Conservation (phyloP, 2,797 vertebrate genomes). For the Scyliorhinus canicula region DNA sequence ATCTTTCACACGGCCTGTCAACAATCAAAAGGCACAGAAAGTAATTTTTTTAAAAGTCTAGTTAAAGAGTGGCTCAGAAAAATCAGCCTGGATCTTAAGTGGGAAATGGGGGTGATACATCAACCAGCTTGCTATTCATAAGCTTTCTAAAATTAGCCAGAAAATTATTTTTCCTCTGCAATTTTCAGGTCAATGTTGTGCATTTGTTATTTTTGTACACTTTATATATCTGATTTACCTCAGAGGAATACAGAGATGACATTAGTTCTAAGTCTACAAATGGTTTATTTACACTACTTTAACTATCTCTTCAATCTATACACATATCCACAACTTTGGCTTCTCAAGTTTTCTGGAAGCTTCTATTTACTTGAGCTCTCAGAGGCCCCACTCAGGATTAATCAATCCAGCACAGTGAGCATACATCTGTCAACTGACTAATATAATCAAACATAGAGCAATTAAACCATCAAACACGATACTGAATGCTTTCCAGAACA, state of each 20-base stretch:
- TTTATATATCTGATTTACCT: too few relatives aligned
- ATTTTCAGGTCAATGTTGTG: not conserved
- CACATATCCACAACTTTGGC: not conserved
- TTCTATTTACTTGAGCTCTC: not conserved
- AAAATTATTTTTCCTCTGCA: not conserved
- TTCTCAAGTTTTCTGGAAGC: not conserved
- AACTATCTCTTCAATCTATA: not conserved
- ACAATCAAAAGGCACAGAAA: not conserved
- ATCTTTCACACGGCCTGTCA: not conserved
- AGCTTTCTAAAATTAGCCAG: not conserved
- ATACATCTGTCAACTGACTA: not conserved
- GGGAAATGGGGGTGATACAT: not conserved
- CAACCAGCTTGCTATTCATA: not conserved
- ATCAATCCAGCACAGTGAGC: not conserved
- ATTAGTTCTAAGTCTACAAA: too few relatives aligned
- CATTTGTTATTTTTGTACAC: too few relatives aligned
- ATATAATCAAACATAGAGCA: not conserved
- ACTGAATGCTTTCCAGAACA: not conserved
- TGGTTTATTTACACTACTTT: too few relatives aligned
- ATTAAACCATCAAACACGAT: not conserved
- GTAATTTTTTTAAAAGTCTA: not conserved
- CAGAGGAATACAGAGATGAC: too few relatives aligned
- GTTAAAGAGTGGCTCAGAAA: not conserved
- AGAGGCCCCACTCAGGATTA: not conserved
- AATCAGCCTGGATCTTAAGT: not conserved